Base-by-base conservation (phyloP, 2,888 invertebrate species). In the Dinocampus coccinellae region DNA sequence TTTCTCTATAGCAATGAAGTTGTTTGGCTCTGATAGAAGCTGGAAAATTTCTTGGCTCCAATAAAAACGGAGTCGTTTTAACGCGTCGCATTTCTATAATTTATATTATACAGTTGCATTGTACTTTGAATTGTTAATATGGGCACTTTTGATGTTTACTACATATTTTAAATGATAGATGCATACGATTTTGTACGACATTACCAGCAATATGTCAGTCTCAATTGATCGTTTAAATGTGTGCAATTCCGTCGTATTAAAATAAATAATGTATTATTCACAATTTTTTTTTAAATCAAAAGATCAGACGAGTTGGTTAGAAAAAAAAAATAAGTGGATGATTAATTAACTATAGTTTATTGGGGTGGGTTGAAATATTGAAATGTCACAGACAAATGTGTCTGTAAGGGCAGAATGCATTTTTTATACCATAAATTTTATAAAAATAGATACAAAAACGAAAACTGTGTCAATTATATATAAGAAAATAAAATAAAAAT, bases 11-110 rank as follows among this genome's bases (percentile, higher is more conserved):
- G 71, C 69, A 73, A 79, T 70, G 42, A 73, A 79, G 75, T 73
- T 77, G 78, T 83, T 84, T 84, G 84, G 84, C 84, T 83, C 82
- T 83, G 47, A 47, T 47, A 80, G 70, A 67, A 76, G 67, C 75
- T 79, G 73, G 76, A 77, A 78, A 79, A 29, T 66, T 78, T 82
- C 80, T 84, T 83, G 82, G 84, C 81, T 79, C 75, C 73, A 72
- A 64, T 63, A 71, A 73, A 78, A 84, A 79, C 77, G 79, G 76
- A 80, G 80, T 79, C 83, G 80, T 69, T 69, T 72, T 76, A 78
- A 79, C 78, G 76, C 76, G 73, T 69, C 72, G 66, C 71, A 70
- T 75, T 78, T 76, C 76, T 66, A 53, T 79, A 77, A 83, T 82
- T 82, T 79, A 80, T 82, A 80, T 82, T 75, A 73, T 75, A 66